A percentile compares a stretch with the other conserved stretches of the same genome.
These are phyloP conservation scores for Spodoptera exigua DNA, from an alignment of 2,888 invertebrate genomes.

Conservation along the genomic window DNA sequence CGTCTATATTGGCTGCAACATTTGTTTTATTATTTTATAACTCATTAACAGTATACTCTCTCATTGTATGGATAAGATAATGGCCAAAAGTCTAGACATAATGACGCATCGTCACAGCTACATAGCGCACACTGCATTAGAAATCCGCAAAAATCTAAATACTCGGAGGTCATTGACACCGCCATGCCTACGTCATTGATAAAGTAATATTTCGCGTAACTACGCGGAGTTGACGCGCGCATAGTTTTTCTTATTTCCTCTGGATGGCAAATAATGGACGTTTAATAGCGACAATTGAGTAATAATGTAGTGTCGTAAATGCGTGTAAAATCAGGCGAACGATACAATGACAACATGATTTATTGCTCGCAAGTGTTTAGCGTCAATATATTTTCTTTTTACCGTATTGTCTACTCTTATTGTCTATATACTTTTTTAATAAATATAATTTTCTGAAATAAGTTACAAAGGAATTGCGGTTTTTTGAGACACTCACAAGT, in stretches of 20 bases:
- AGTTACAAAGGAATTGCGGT: slow-evolving; percentile 11
- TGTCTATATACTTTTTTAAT: slow-evolving; percentile 27
- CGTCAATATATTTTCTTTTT: slow-evolving; percentile 19
- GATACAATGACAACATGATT: slow-evolving; percentile 41
- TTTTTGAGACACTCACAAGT: slow-evolving; percentile 1
- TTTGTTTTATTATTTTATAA: slow-evolving; percentile 66
- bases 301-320: slow-evolving; percentile 46
- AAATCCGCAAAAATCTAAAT: slow-evolving; percentile 16
- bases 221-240: slow-evolving; percentile 26
- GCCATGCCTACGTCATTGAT: slow-evolving; percentile 30
- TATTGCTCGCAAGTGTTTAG: slow-evolving; percentile 41
- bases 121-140: slow-evolving; percentile 1
- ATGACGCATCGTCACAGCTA: slow-evolving; percentile 15
- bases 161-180: slow-evolving; percentile 33
- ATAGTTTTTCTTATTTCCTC: slow-evolving; percentile 36
- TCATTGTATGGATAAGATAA: slow-evolving; percentile 4
- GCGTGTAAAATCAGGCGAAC: slow-evolving; percentile 39
- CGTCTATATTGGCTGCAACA: slow-evolving; percentile 75
- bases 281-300: slow-evolving; percentile 54
- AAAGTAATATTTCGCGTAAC: slow-evolving; percentile 13
- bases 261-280: slow-evolving; percentile 27
- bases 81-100: neutral
- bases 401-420: slow-evolving; percentile 5
- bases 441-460: slow-evolving; percentile 18
- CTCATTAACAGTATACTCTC: no score